Conservation (phyloP, 2,888 invertebrate genomes). For the Pherbina coryleti region DNA sequence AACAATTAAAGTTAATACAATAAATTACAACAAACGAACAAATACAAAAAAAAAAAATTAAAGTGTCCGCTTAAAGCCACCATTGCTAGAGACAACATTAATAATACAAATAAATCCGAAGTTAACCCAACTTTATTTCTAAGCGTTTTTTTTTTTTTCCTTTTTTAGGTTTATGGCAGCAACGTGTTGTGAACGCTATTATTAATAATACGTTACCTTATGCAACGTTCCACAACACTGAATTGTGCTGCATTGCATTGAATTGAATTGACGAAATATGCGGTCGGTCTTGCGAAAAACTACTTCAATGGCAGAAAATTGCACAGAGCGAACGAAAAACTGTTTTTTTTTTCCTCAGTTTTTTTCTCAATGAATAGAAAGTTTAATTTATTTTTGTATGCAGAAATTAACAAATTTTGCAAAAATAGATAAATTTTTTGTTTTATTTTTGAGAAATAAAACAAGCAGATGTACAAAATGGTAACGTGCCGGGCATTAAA, state of each 20-base stretch:
- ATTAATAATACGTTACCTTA: conserved; percentile 28
- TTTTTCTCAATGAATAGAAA: conserved; percentile 32
- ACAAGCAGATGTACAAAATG: not conserved
- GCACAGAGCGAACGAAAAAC: not conserved
- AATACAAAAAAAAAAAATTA: not conserved
- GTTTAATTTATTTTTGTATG: conserved; percentile 24
- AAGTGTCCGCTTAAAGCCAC: not conserved
- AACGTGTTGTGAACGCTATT: not conserved
- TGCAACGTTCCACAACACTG: conserved; percentile 39
- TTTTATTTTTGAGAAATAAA: not conserved
- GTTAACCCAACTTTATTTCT: not conserved
- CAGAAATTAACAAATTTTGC: conserved; percentile 21
- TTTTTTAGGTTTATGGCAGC: conserved; percentile 4
- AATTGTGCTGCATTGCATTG: not conserved
- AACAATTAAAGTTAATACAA: conserved; percentile 22
- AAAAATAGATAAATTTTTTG: not conserved
- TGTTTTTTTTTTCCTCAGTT: not conserved
- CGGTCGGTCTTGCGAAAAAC: conserved; percentile 15
- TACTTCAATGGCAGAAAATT: conserved; percentile 9
- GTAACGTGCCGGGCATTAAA: not conserved
- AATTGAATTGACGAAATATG: conserved; percentile 28
- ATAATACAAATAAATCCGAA: no score
- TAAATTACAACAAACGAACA: conserved; percentile 16
- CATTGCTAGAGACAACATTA: no score
- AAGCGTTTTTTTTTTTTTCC: not conserved